Conservation (phyloP, 2,113 vertebrate species). For the Ciconia stormi region DNA sequence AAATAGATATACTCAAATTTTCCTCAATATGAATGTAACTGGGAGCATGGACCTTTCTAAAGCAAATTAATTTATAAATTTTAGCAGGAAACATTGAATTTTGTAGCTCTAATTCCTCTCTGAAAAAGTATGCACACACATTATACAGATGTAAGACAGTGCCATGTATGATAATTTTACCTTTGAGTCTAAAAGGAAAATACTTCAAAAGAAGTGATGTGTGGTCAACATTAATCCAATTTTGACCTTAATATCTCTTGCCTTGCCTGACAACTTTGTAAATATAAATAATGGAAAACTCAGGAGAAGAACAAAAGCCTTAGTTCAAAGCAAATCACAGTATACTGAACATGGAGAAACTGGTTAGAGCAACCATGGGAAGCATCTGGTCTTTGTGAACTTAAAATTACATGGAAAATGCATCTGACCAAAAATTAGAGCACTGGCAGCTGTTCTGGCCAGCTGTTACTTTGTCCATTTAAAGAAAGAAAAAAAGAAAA, state of each 20-base stretch:
- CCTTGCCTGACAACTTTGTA: not conserved
- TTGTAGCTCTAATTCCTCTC: not conserved
- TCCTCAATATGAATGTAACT: not conserved
- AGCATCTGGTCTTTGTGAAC: constrained; percentile 16
- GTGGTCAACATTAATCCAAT: not conserved
- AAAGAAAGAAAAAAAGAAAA: not conserved
- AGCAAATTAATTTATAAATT: not conserved
- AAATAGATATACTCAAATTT: not conserved
- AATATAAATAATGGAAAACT: not conserved
- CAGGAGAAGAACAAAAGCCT: not conserved
- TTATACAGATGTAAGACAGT: not conserved
- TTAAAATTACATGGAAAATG: constrained; percentile 7
- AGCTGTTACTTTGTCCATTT: not conserved
- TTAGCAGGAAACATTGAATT: not conserved
- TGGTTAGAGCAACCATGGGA: not conserved
- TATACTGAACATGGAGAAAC: not conserved
- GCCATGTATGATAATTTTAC: not conserved
- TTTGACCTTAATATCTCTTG: not conserved
- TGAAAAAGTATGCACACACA: not conserved
- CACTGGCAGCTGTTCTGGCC: not conserved
- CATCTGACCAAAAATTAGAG: constrained; percentile 1
- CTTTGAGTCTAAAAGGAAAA: not conserved
- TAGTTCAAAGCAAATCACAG: not conserved
- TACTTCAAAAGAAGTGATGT: not conserved
- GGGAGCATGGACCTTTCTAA: not conserved